Evolutionary conservation across 2,888 invertebrate species (phyloP).

Genomic region (Dexiosoma caninum): DNA sequence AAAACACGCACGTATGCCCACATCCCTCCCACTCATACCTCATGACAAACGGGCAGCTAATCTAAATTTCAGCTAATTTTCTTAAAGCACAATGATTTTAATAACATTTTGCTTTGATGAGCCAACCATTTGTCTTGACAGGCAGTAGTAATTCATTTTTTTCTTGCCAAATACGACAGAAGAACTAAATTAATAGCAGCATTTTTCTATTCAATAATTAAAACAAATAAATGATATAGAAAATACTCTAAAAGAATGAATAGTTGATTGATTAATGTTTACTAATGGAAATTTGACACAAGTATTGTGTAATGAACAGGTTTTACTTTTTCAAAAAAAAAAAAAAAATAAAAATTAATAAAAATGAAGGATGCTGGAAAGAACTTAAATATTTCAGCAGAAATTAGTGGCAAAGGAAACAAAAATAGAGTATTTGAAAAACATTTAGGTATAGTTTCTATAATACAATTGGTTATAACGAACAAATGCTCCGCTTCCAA

Average conservation of each 20-base stretch:
- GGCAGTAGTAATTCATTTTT: not conserved
- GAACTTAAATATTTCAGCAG: too few relatives aligned
- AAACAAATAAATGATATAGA: not conserved
- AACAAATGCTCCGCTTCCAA: too few relatives aligned
- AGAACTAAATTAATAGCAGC: constrained; percentile 23
- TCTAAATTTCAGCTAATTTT: constrained; percentile 25
- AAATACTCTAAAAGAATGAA: too few relatives aligned
- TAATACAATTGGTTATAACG: too few relatives aligned
- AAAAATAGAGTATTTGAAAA: too few relatives aligned
- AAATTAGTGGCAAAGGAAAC: too few relatives aligned
- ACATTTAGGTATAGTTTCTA: too few relatives aligned
- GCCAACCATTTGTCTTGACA: too few relatives aligned
- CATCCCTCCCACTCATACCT: not conserved
- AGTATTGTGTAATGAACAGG: not conserved
- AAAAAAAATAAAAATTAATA: not conserved
- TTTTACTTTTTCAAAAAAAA: not conserved
- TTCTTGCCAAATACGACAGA: not conserved
- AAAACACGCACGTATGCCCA: constrained; percentile 15
- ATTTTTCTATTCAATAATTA: constrained; percentile 4
- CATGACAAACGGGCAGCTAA: too few relatives aligned
- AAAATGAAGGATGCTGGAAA: too few relatives aligned
- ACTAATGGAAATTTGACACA: not conserved
- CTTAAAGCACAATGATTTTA: not conserved
- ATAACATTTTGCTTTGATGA: too few relatives aligned
- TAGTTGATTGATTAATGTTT: constrained; percentile 2